phyloP scores from a whole-genome alignment of 2,888 invertebrate genomes.

The Diaprepes abbreviatus region DNA sequence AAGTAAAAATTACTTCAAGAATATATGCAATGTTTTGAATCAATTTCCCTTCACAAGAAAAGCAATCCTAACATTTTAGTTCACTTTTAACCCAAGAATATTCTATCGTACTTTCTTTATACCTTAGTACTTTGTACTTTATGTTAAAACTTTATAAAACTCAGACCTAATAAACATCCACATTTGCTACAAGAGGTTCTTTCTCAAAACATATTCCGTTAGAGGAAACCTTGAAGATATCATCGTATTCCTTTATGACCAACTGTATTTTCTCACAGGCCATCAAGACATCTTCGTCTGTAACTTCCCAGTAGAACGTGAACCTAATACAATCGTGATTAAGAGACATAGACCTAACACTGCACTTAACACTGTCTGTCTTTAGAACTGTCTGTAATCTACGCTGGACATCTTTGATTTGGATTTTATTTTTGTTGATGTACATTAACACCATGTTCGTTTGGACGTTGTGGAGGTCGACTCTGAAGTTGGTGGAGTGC shows the following conservation, averaged over 20 bases:
- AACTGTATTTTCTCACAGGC: conserved; percentile 80
- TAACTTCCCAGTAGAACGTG: conserved; percentile 80
- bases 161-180: background rate
- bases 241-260: conserved; percentile 76
- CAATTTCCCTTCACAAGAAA: no score
- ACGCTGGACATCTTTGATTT: conserved; percentile 71
- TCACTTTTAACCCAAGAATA: no score
- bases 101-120: no score
- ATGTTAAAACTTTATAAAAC: no score
- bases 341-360: conserved; percentile 75
- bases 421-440: conserved; percentile 69
- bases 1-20: no score
- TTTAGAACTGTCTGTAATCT: conserved; percentile 69
- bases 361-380: conserved; percentile 69
- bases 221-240: conserved; percentile 46
- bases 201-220: background rate
- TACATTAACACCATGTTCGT: conserved; percentile 84
- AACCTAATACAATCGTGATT: conserved; percentile 76
- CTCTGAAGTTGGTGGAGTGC: conserved; percentile 74
- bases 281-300: conserved; percentile 76
- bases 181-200: background rate
- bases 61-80: no score
- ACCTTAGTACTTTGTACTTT: no score
- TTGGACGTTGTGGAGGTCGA: conserved; percentile 76
- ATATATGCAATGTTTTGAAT: no score